A percentile compares a stretch with the other conserved stretches of the same genome.
Evolutionary conservation across 2,797 vertebrate genomes (phyloP).

Genomic region (Anguilla megastoma): DNA sequence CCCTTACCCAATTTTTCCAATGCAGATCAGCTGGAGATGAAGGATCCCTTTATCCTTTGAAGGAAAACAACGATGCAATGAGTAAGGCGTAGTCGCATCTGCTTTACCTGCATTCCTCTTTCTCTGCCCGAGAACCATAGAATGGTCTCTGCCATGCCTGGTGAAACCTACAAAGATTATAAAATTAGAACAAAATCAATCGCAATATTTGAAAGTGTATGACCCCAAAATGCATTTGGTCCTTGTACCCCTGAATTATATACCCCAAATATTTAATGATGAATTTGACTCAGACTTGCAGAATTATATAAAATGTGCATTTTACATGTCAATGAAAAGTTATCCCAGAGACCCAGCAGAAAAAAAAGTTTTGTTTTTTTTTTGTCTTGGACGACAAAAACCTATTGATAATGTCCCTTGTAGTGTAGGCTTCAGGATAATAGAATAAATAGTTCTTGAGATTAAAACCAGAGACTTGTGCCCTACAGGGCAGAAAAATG

Average conservation of each 20-base stretch:
- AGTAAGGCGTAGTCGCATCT: neutral
- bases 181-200: neutral
- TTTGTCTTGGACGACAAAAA: too few species aligned
- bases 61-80: neutral
- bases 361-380: too few species aligned
- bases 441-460: too few species aligned
- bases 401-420: too few species aligned
- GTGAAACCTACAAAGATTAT: slow-evolving; percentile 60
- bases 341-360: too few species aligned
- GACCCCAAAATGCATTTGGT: neutral
- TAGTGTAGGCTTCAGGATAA: too few species aligned
- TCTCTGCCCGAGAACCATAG: slow-evolving; percentile 69
- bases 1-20: neutral
- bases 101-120: slow-evolving; percentile 70
- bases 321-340: neutral
- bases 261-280: neutral
- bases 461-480: neutral
- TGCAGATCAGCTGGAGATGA: neutral
- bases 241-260: neutral
- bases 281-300: neutral
- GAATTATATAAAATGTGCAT: neutral
- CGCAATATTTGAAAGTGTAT: neutral
- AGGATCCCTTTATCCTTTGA: neutral
- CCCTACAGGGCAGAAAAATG: neutral
- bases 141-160: slow-evolving; percentile 71